These are phyloP conservation scores for Sebastes oblongus DNA, from an alignment of 2,797 vertebrate species.

Conservation along the genomic window DNA sequence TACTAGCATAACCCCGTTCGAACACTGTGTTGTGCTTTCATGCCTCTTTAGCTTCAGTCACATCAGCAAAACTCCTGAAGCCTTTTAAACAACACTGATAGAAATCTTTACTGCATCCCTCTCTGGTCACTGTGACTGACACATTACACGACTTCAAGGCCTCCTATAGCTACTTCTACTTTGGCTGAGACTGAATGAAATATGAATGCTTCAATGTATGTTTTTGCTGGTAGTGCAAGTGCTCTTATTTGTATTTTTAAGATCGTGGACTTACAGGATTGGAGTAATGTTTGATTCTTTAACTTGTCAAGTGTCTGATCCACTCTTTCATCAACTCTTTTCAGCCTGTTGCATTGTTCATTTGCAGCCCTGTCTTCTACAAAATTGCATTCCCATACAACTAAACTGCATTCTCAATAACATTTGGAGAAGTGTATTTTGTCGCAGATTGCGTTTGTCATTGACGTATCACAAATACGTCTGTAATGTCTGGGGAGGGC, in stretches of 20 bases:
- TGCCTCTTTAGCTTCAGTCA: constrained; percentile 14
- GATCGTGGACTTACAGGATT: background rate
- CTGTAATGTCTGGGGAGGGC: too few species aligned
- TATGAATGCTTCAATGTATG: background rate
- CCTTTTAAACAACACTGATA: background rate
- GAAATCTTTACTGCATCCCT: background rate
- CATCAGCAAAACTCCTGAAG: background rate
- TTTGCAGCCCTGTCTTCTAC: background rate
- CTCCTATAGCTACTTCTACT: background rate
- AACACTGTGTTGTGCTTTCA: constrained; percentile 1
- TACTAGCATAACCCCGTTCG: constrained; percentile 15
- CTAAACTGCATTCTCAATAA: background rate
- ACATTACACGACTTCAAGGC: background rate
- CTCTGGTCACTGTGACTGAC: constrained; percentile 4
- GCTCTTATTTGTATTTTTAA: background rate
- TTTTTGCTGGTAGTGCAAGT: background rate
- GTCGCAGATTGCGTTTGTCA: too few species aligned
- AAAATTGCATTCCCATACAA: background rate
- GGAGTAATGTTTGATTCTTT: background rate
- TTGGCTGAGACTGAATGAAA: background rate
- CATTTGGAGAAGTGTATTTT: background rate
- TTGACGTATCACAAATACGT: too few species aligned
- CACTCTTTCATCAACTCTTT: background rate
- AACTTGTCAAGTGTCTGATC: constrained; percentile 1
- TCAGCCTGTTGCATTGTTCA: background rate